Conservation (phyloP, 2,797 vertebrate species). For the Tapirus indicus region DNA sequence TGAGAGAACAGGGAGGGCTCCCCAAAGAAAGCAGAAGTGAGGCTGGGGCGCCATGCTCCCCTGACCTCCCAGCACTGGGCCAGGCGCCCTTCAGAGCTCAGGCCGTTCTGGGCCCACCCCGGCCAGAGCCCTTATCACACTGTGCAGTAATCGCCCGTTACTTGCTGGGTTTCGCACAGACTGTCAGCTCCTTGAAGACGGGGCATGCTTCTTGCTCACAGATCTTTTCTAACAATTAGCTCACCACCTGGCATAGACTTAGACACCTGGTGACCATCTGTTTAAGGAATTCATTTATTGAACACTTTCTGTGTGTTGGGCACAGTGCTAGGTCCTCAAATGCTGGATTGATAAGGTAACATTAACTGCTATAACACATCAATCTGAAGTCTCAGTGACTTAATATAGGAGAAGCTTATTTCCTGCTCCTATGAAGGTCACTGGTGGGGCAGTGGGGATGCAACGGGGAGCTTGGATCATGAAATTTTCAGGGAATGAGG, state of each 20-base stretch:
- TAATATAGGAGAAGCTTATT: not conserved
- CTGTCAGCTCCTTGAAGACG: not conserved
- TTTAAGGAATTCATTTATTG: not conserved
- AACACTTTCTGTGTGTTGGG: not conserved
- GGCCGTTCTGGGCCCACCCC: too few relatives aligned
- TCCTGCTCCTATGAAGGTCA: not conserved
- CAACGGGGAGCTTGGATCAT: fast-evolving
- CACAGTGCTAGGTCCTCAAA: not conserved
- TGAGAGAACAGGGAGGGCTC: not conserved
- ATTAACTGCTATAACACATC: fast-evolving
- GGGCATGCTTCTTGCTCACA: not conserved
- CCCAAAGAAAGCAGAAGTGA: not conserved
- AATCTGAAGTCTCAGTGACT: not conserved
- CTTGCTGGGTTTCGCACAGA: not conserved
- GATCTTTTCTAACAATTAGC: not conserved
- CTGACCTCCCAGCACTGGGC: not conserved
- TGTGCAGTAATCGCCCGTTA: fast-evolving
- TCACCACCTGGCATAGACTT: not conserved
- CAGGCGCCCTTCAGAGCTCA: not conserved
- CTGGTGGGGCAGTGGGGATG: not conserved
- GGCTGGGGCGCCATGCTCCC: fast-evolving
- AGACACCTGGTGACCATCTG: not conserved
- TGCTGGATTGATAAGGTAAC: not conserved
- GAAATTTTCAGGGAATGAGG: not conserved
- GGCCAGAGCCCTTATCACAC: not conserved